A percentile compares a stretch with the other conserved stretches of the same genome.
phyloP scores from a whole-genome alignment of 2,113 vertebrate species.

The Labrus mixtus region DNA sequence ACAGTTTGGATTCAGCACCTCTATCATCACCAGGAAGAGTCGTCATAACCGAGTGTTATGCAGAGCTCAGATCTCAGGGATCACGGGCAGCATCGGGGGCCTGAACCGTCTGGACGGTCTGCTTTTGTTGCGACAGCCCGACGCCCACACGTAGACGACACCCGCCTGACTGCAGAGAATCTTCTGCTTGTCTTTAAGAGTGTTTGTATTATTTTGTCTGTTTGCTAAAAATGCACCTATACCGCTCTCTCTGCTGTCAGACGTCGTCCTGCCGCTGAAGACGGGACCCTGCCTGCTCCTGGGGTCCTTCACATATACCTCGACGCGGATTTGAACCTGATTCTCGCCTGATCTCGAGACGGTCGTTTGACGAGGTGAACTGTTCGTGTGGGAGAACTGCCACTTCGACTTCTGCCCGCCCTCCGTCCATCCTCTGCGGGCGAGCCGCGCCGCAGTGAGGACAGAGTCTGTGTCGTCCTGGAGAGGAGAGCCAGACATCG shows the following conservation, averaged over 20 bases:
- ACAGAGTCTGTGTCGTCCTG: constrained; percentile 36
- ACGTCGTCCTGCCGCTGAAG: not conserved
- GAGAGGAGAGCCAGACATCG: rapidly evolving
- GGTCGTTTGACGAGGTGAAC: rapidly evolving
- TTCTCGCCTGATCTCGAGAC: not conserved
- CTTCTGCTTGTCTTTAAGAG: not conserved
- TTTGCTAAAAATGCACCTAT: rapidly evolving
- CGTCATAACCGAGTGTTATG: too few species aligned
- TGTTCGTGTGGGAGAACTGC: rapidly evolving
- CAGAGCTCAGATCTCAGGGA: constrained; percentile 43
- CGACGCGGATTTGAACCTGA: not conserved
- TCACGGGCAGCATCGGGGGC: constrained; percentile 47
- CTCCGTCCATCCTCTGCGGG: constrained; percentile 46
- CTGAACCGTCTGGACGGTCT: constrained; percentile 43
- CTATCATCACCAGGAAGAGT: not conserved
- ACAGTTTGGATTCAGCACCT: not conserved
- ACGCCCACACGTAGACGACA: not conserved
- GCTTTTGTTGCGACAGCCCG: constrained; percentile 23
- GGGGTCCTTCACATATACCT: not conserved
- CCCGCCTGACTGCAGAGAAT: not conserved
- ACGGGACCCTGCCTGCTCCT: not conserved
- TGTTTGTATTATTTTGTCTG: not conserved
- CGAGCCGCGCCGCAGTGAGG: constrained; percentile 61
- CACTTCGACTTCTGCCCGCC: not conserved
- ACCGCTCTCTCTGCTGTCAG: not conserved